Conservation (phyloP, 2,888 invertebrate genomes). For the Sesia bembeciformis region DNA sequence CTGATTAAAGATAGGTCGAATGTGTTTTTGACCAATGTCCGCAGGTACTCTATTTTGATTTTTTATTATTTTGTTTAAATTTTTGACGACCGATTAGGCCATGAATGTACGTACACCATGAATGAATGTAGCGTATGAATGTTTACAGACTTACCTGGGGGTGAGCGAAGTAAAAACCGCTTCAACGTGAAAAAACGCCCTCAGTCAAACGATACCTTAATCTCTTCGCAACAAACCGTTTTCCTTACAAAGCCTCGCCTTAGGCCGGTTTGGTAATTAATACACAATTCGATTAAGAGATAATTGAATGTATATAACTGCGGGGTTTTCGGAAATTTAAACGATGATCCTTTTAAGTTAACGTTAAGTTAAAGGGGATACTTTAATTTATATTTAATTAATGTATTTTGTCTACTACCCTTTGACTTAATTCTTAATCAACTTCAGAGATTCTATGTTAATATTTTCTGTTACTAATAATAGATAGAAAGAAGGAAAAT, state of each 20-base stretch:
- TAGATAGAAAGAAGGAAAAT: no score
- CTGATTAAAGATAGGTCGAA: no score
- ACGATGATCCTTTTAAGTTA: background rate
- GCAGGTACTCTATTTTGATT: no score
- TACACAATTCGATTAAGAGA: constrained; percentile 12
- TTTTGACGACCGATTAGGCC: no score
- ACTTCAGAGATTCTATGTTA: no score
- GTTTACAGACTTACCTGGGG: no score
- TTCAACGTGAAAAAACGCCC: constrained; percentile 1
- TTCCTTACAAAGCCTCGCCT: background rate
- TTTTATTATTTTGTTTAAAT: no score
- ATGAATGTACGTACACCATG: no score
- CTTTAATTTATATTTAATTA: background rate
- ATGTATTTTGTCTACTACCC: background rate
- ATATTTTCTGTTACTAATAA: no score
- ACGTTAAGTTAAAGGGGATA: background rate
- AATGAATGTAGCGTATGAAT: no score
- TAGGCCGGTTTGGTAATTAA: constrained; percentile 10
- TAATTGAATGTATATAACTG: constrained; percentile 10
- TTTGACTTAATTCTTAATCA: background rate
- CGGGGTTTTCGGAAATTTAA: background rate
- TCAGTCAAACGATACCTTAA: constrained; percentile 6
- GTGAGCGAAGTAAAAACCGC: no score
- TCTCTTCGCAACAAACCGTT: constrained; percentile 8
- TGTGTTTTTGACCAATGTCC: no score